A percentile compares a stretch with the other conserved stretches of the same genome.
These are phyloP conservation scores for Chelon auratus DNA, from an alignment of 2,797 vertebrate species.

Conservation along the genomic window DNA sequence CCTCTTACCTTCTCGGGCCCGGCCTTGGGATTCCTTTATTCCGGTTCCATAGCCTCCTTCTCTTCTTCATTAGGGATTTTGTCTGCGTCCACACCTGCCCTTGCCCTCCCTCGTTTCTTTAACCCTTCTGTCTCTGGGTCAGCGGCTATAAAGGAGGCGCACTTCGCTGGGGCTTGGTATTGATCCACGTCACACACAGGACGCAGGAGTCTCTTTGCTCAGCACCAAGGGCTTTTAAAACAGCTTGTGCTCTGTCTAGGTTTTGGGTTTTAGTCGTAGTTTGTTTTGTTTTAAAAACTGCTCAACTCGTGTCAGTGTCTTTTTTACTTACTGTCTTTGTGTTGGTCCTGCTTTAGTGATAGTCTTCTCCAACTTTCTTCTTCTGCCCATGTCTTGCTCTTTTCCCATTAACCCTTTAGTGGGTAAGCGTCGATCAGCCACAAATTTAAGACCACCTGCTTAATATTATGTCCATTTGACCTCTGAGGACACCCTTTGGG, in stretches of 20 bases:
- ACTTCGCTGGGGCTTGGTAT: constrained; percentile 66
- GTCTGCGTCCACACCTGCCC: constrained; percentile 55
- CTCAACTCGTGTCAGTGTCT: too few species aligned
- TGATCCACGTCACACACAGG: constrained; percentile 72
- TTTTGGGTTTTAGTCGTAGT: too few species aligned
- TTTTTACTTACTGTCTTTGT: too few species aligned
- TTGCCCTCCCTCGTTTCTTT: constrained; percentile 75
- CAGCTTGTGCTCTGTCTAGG: constrained; percentile 55
- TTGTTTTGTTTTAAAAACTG: too few species aligned
- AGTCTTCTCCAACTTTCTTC: too few species aligned
- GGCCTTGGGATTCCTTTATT: constrained; percentile 60
- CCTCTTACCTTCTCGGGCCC: constrained; percentile 36
- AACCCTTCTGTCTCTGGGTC: constrained; percentile 82
- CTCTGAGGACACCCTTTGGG: too few species aligned
- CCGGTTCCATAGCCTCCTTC: constrained; percentile 29
- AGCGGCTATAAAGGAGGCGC: constrained; percentile 72
- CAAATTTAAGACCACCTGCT: too few species aligned
- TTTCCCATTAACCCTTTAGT: too few species aligned
- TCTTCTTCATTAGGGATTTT: constrained; percentile 75
- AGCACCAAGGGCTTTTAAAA: constrained; percentile 67
- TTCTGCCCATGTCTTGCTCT: too few species aligned
- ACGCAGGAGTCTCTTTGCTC: constrained; percentile 60
- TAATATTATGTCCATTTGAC: too few species aligned
- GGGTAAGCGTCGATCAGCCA: too few species aligned
- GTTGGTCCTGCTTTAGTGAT: too few species aligned